Evolutionary conservation across 2,888 invertebrate species (phyloP).

Genomic region (Heliothis peltigera): DNA sequence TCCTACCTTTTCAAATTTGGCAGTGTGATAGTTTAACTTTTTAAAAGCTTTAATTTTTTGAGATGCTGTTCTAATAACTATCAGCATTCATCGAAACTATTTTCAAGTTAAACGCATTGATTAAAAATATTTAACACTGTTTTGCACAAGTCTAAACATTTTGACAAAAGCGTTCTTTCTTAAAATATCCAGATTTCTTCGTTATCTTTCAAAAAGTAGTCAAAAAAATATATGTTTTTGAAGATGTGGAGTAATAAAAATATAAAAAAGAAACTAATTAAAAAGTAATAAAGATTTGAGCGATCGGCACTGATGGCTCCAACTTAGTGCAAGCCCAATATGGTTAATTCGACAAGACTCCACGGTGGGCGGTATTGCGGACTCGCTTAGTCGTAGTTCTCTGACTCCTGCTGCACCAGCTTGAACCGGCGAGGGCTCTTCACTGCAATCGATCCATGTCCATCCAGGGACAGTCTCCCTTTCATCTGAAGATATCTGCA

Average conservation of each 20-base stretch:
- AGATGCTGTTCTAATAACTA: too few species aligned
- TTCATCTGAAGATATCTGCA: constrained; percentile 93
- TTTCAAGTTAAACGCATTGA: too few species aligned
- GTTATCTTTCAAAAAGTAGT: constrained; percentile 35
- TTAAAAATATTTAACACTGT: constrained; percentile 2
- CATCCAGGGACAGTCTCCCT: constrained; percentile 92
- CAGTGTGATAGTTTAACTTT: constrained; percentile 42
- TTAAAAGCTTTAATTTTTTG: too few species aligned
- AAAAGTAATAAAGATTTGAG: constrained; percentile 49
- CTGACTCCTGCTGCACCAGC: constrained; percentile 97
- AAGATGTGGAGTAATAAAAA: constrained; percentile 21
- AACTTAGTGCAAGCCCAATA: constrained; percentile 44
- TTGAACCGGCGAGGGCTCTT: constrained; percentile 97
- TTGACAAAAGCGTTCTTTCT: constrained; percentile 21
- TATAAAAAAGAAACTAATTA: constrained; percentile 26
- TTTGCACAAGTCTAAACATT: not conserved
- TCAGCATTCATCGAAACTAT: too few species aligned
- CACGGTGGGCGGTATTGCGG: constrained; percentile 3
- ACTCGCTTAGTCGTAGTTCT: constrained; percentile 94
- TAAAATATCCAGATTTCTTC: constrained; percentile 11
- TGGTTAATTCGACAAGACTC: constrained; percentile 35
- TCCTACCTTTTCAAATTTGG: constrained; percentile 11
- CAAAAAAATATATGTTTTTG: constrained; percentile 37
- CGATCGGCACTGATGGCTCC: constrained; percentile 55
- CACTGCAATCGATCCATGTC: constrained; percentile 94